Base-by-base conservation (phyloP, 2,888 invertebrate genomes). In the Trissolcus japonicus region DNA sequence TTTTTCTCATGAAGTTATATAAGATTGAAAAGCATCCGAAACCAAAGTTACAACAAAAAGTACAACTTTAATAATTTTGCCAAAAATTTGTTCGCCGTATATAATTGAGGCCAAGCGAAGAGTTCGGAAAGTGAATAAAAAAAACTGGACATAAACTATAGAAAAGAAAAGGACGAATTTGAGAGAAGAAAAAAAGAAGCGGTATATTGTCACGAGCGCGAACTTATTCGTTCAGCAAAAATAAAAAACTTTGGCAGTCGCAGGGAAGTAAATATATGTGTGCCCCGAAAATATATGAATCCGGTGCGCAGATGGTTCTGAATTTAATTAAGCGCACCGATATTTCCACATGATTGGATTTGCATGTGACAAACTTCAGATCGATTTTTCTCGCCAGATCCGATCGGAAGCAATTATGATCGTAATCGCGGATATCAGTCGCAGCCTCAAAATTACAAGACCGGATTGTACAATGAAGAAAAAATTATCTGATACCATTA, bases 251-350 rank as follows among this genome's bases (percentile, higher is more conserved):
- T 11, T 25, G 25, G 35, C 46, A 19, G 51, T 17, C 43, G 35
- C 35, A 40, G 14, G 4, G 14, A 53, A 43, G 72, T 41, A 19
- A 65, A 65, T 35, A 65, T 35, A 53, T 54, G 29, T 35, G 35
- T 35, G 35, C 35, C 35, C 48, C 59, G 57, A 59, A 72, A 65
- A 72, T 72, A 72, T 72, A 65, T 57, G 48, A 19, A 29, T 41
- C 62, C 51, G 35, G 1, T 11, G 63, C 59, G 17, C 72, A 72
- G 59, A 71, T 55, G 71, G 63, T 62, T 53, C 71, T 43, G 53
- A 72, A 59, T 72, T 72, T 72, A 72, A 72, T 72, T 72, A 72
- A 72, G 65, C 59, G 35, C 35, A 48, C 57, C 40, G 40, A 43
- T 43, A 59, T 72, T 72, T 72, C 63, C 59, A n/a, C 54, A 35